phyloP scores from a whole-genome alignment of 2,888 invertebrate genomes.

The Cheilosia impressa region DNA sequence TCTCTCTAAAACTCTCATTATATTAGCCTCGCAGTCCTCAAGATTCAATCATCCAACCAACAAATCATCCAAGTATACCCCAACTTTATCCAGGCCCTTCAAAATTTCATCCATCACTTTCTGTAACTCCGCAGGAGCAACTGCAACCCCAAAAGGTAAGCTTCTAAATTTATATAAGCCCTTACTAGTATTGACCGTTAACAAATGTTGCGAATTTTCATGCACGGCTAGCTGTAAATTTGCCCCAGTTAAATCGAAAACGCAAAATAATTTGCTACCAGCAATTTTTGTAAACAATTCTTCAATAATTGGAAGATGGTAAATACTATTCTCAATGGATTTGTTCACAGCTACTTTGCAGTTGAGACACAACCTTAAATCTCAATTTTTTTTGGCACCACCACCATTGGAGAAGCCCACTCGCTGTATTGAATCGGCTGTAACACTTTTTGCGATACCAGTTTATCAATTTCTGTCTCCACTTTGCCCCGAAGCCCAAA shows the following conservation, averaged over 20 bases:
- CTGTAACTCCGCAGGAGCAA: conserved; percentile 55
- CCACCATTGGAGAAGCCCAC: no score
- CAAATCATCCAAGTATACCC: conserved; percentile 39
- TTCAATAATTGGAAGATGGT: conserved; percentile 49
- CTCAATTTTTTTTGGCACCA: conserved; percentile 14
- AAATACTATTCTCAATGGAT: conserved; percentile 41
- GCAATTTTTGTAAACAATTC: conserved; percentile 42
- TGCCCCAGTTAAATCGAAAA: conserved; percentile 33
- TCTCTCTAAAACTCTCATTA: conserved; percentile 15
- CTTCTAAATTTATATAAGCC: conserved; percentile 27
- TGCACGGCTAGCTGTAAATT: no score
- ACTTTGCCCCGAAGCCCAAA: background rate
- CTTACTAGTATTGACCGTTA: background rate
- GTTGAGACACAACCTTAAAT: background rate
- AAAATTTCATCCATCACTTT: conserved; percentile 44
- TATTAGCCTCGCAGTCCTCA: conserved; percentile 33
- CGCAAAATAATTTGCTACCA: conserved; percentile 18
- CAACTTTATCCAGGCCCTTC: conserved; percentile 26
- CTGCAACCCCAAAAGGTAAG: conserved; percentile 52
- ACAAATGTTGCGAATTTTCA: background rate
- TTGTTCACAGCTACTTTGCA: conserved; percentile 15
- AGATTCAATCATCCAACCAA: conserved; percentile 34
- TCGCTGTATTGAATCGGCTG: no score
- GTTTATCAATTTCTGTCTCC: conserved; percentile 7
- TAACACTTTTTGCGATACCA: conserved; percentile 11